Conservation (phyloP, 2,113 vertebrate species). For the Onychostoma macrolepis region DNA sequence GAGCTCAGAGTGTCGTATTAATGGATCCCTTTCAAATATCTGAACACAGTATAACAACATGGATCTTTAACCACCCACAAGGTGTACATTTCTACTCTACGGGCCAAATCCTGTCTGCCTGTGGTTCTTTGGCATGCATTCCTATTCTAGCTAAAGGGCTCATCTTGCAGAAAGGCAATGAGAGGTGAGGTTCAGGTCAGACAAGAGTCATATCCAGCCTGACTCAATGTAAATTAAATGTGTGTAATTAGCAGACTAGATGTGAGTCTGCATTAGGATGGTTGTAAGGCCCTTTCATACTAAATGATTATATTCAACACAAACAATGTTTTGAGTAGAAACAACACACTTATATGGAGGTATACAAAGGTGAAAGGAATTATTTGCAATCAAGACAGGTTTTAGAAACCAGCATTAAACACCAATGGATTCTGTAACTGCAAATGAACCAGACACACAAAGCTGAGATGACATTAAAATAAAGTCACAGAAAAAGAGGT, state of each 20-base stretch:
- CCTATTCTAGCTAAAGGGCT: not conserved
- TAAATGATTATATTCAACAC: not conserved
- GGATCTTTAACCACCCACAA: slow-evolving; percentile 15
- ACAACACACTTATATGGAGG: not conserved
- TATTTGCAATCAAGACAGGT: not conserved
- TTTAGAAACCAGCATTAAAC: not conserved
- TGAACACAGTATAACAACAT: not conserved
- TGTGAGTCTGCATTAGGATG: not conserved
- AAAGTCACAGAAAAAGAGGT: not conserved
- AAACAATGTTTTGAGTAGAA: not conserved
- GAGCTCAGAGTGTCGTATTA: not conserved
- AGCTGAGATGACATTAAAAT: not conserved
- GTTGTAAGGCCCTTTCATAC: not conserved
- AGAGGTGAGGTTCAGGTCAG: not conserved
- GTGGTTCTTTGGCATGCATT: slow-evolving; percentile 7
- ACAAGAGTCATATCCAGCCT: slow-evolving; percentile 5
- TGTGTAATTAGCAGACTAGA: not conserved
- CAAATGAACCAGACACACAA: not conserved
- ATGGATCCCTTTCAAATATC: not conserved
- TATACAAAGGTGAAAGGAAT: not conserved
- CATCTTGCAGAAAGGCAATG: not conserved
- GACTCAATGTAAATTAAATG: not conserved
- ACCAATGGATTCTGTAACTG: not conserved
- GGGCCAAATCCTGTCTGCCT: slow-evolving; percentile 3
- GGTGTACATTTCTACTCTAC: slow-evolving; percentile 4